These are phyloP conservation scores for Oligia strigilis DNA, from an alignment of 2,888 invertebrate species.

Conservation along the genomic window DNA sequence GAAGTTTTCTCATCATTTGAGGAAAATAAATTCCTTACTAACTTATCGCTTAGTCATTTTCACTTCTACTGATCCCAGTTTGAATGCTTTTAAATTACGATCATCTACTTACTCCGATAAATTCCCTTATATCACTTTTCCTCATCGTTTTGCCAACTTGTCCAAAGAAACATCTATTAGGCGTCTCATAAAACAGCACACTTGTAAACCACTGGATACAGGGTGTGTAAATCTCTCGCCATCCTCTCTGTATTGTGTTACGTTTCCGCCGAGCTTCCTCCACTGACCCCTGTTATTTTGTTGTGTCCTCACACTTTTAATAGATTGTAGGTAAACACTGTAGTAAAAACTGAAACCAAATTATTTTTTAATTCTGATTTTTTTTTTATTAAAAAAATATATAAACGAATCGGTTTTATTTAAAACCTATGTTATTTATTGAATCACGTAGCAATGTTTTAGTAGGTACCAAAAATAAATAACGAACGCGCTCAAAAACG, in stretches of 20 bases:
- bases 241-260: conserved; percentile 69
- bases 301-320: conserved; percentile 33
- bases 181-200: conserved; percentile 62
- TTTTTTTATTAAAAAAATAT: neutral
- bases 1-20: conserved; percentile 17
- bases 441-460: conserved; percentile 10
- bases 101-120: conserved; percentile 44
- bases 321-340: conserved; percentile 30
- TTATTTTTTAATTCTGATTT: neutral
- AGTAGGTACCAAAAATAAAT: conserved; percentile 25
- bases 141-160: conserved; percentile 59
- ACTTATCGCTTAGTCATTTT: conserved; percentile 14
- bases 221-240: conserved; percentile 72
- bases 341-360: conserved; percentile 15
- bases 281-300: conserved; percentile 65
- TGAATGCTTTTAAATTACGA: conserved; percentile 33
- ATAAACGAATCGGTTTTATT: conserved; percentile 3
- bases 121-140: conserved; percentile 47
- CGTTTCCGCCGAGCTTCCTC: conserved; percentile 72
- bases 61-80: conserved; percentile 19
- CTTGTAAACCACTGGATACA: conserved; percentile 64
- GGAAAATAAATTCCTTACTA: conserved; percentile 21
- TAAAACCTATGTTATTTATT: conserved; percentile 20
- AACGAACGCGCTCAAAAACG: conserved; percentile 8
- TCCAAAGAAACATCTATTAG: conserved; percentile 60